A percentile compares a stretch with the other conserved stretches of the same genome.
These are phyloP conservation scores for Trissolcus basalis DNA, from an alignment of 1,140 invertebrate species.

Conservation along the genomic window DNA sequence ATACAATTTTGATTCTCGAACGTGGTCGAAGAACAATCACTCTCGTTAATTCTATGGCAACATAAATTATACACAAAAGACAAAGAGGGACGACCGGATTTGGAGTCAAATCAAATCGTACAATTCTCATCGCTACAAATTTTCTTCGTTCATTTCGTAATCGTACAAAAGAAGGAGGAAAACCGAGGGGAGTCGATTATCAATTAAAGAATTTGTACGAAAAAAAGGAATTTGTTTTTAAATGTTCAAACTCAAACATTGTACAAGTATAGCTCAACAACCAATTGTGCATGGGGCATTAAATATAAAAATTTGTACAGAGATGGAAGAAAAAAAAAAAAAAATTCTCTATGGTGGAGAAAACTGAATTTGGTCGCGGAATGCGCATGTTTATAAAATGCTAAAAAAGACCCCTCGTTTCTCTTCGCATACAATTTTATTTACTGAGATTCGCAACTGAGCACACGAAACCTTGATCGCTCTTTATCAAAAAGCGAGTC, in stretches of 20 bases:
- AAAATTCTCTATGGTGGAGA: no score
- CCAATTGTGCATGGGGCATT: not conserved
- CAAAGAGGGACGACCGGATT: conserved; percentile 58
- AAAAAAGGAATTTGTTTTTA: conserved; percentile 20
- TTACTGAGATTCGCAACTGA: conserved; percentile 50
- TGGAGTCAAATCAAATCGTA: conserved; percentile 44
- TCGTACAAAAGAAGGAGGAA: conserved; percentile 45
- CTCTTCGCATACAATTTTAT: conserved; percentile 36
- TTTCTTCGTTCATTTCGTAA: conserved; percentile 13
- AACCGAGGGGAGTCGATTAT: conserved; percentile 57
- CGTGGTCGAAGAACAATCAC: conserved; percentile 62
- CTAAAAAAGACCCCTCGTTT: conserved; percentile 36
- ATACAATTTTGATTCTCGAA: conserved; percentile 74
- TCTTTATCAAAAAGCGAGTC: conserved; percentile 59
- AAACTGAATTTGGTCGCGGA: no score
- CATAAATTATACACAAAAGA: conserved; percentile 65
- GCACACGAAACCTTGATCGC: conserved; percentile 54
- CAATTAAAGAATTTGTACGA: no score
- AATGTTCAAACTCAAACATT: no score
- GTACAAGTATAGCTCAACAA: no score
- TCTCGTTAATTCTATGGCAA: conserved; percentile 68
- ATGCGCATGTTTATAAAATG: conserved; percentile 13
- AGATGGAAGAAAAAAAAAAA: conserved; percentile 18
- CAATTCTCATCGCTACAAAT: conserved; percentile 21
- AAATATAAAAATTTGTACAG: conserved; percentile 50